These are phyloP conservation scores for Muscicapa adusta DNA, from an alignment of 2,113 vertebrate species.

Conservation along the genomic window DNA sequence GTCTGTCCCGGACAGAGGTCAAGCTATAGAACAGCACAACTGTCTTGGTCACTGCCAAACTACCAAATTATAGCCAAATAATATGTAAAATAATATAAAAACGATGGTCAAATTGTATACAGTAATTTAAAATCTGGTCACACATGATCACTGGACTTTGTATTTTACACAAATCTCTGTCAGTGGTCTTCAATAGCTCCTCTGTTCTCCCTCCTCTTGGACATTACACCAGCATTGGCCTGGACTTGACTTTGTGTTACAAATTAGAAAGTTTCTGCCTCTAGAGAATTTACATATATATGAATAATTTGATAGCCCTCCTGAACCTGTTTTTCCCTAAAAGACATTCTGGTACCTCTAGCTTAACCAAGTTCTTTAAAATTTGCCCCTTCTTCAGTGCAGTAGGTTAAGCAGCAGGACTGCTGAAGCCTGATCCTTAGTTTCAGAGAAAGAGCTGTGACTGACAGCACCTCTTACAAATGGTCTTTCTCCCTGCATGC, in stretches of 20 bases:
- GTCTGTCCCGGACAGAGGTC: neutral
- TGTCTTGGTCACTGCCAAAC: neutral
- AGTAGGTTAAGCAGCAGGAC: neutral
- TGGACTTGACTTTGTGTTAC: neutral
- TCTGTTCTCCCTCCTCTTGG: neutral
- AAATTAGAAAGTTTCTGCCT: neutral
- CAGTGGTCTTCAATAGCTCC: neutral
- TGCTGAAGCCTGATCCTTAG: neutral
- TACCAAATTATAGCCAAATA: neutral
- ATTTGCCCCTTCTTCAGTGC: neutral
- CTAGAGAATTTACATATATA: neutral
- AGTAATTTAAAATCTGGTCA: neutral
- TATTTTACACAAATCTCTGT: neutral
- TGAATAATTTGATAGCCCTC: neutral
- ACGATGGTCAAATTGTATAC: neutral
- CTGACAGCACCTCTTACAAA: neutral
- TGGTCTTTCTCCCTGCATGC: neutral
- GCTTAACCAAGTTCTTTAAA: neutral
- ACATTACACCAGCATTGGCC: neutral
- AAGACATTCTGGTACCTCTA: neutral
- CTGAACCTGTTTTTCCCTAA: neutral
- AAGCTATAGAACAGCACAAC: neutral
- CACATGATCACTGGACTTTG: rapidly evolving
- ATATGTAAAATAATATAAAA: neutral
- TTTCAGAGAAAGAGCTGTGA: neutral